phyloP scores from a whole-genome alignment of 2,113 vertebrate genomes.

The Mustelus asterias region DNA sequence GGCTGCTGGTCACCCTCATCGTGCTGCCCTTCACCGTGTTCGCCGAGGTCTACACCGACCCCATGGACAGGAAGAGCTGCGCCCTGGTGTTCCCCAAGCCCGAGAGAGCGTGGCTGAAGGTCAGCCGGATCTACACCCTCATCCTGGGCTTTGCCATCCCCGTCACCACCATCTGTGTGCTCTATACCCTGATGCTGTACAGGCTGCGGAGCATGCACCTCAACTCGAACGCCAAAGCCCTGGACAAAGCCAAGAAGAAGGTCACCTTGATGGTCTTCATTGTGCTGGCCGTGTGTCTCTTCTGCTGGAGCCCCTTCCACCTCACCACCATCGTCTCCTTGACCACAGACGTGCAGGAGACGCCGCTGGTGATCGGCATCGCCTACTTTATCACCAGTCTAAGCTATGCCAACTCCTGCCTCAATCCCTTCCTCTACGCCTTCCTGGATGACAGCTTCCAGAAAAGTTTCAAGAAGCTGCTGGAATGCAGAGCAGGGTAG shows the following conservation, averaged over 20 bases:
- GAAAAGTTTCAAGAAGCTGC: slow-evolving; percentile 71
- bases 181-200: slow-evolving; percentile 77
- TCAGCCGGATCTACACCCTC: slow-evolving; percentile 75
- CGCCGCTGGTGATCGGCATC: slow-evolving; percentile 69
- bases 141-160: slow-evolving; percentile 79
- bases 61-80: slow-evolving; percentile 68
- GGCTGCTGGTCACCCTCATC: slow-evolving; percentile 73
- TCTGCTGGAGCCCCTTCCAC: slow-evolving; percentile 87
- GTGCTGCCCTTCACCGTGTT: slow-evolving; percentile 77
- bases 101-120: slow-evolving; percentile 75
- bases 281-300: slow-evolving; percentile 75
- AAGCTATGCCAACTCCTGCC: slow-evolving; percentile 83
- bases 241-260: slow-evolving; percentile 82
- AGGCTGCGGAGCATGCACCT: slow-evolving; percentile 72
- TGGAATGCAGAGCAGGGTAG: slow-evolving; percentile 68
- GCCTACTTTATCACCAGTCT: slow-evolving; percentile 83
- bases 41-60: slow-evolving; percentile 60
- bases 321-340: slow-evolving; percentile 79
- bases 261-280: slow-evolving; percentile 83
- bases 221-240: slow-evolving; percentile 72
- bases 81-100: slow-evolving; percentile 77
- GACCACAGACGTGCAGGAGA: slow-evolving; percentile 75
- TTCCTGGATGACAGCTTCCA: slow-evolving; percentile 82
- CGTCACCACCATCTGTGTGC: slow-evolving; percentile 72
- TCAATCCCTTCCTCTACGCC: slow-evolving; percentile 80